Base-by-base conservation (phyloP, 2,888 invertebrate genomes). In the Furcula furcula region DNA sequence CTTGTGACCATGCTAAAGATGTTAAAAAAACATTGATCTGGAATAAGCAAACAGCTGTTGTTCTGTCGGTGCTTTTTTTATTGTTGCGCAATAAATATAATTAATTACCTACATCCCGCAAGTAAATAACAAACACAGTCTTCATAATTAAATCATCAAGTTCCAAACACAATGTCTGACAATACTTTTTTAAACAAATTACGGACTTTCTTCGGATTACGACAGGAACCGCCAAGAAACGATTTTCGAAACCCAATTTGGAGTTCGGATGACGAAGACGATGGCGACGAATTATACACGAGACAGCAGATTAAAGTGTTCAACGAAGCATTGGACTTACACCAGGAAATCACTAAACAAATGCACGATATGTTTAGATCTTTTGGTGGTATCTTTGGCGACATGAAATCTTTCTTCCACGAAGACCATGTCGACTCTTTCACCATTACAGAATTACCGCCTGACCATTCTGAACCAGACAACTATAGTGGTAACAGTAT, bases 161-260 rank as follows among this genome's bases (percentile, higher is more conserved):
- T 63, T 40, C 27, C 37, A 19, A 28, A 25, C 32, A 56, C 15
- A 50, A 77, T 77, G 76, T 51, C 68, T 15, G 60, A 46, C 30
- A 60, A 55, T 27, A 58, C 65, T 19, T 74, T 87, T 38, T 75
- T 84, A 76, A 74, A 78, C 33, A 81, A 65, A 56, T 43, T 88
- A 28, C 70, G 73, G 14, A 53, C 68, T 16, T 84, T 86, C 60
- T 68, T 88, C 34, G 87, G 87, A 14, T 22, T 84, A 18, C 55
- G 55, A 14, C 59, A 64, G 28, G 71, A 78, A 32, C 72, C 77
- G 20, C 85, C 83, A 13, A 64, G 66, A 52, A 88, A 85, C 42
- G 85, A 87, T 48, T 88, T 88, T 53, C 76, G 88, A 29, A 88
- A 88, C 54, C 88, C 88, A 3, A 85, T 88, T 50, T 87, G 88